Evolutionary conservation across 2,888 invertebrate genomes (phyloP).

Genomic region (Bellardia bayeri): DNA sequence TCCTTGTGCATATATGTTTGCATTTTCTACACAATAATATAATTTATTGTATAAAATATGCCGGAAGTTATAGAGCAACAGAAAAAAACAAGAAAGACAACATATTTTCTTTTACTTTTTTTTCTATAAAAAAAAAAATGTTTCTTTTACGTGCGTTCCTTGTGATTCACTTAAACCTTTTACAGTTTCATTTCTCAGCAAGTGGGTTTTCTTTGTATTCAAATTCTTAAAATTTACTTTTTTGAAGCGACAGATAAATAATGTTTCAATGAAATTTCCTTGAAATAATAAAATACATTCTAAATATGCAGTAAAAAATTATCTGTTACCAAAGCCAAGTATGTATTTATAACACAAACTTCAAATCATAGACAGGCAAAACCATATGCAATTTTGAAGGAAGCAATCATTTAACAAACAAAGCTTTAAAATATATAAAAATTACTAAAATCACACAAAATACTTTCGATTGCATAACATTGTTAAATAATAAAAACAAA

Average conservation of each 20-base stretch:
- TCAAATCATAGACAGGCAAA: no score
- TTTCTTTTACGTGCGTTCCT: not conserved
- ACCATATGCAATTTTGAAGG: no score
- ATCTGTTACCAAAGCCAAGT: no score
- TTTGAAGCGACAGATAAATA: not conserved
- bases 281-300: not conserved
- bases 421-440: no score
- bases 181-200: not conserved
- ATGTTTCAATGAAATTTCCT: not conserved
- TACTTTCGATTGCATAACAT: no score
- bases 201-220: not conserved
- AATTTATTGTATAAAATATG: not conserved
- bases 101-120: not conserved
- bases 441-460: no score
- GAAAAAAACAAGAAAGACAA: not conserved
- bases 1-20: no score
- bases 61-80: constrained; percentile 34
- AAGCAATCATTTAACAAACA: no score
- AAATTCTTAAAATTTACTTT: not conserved
- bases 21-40: not conserved
- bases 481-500: no score
- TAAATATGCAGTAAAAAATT: no score
- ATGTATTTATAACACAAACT: no score
- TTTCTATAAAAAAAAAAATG: not conserved
- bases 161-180: constrained; percentile 27